Percentiles rank a stretch among this genome's conserved stretches.
These are phyloP conservation scores for Melozone crissalis DNA, from an alignment of 2,113 vertebrate genomes.

Conservation along the genomic window DNA sequence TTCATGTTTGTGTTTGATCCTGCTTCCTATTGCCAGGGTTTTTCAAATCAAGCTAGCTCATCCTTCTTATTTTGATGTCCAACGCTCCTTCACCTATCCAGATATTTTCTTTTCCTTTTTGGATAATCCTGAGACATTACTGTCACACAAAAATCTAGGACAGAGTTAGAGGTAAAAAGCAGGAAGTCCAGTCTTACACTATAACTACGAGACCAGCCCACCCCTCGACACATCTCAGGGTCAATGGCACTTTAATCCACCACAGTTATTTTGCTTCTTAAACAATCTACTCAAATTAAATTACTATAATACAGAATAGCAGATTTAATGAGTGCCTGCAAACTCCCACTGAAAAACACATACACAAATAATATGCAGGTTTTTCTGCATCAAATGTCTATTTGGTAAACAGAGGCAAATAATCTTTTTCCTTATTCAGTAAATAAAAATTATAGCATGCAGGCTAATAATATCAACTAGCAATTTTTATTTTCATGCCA, in stretches of 20 bases:
- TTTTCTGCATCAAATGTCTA: slow-evolving; percentile 26
- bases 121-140: background rate
- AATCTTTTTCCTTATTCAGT: background rate
- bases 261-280: slow-evolving; percentile 55
- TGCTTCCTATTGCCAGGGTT: background rate
- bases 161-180: background rate
- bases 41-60: background rate
- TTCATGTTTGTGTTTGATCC: background rate
- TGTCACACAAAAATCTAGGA: background rate
- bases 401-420: slow-evolving; percentile 40
- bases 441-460: slow-evolving; percentile 55
- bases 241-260: slow-evolving; percentile 54
- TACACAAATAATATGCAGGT: background rate
- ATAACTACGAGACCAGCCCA: background rate
- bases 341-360: slow-evolving; percentile 30
- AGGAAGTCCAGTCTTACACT: background rate
- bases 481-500: slow-evolving; percentile 53
- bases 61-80: background rate
- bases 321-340: slow-evolving; percentile 36
- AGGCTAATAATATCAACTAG: slow-evolving; percentile 43
- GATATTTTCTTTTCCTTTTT: background rate
- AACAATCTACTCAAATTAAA: slow-evolving; percentile 60
- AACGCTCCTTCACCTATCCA: background rate
- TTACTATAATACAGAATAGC: slow-evolving; percentile 30
- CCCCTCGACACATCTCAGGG: slow-evolving; percentile 19